Base-by-base conservation (phyloP, 2,113 vertebrate genomes). In the Tauraco erythrolophus region DNA sequence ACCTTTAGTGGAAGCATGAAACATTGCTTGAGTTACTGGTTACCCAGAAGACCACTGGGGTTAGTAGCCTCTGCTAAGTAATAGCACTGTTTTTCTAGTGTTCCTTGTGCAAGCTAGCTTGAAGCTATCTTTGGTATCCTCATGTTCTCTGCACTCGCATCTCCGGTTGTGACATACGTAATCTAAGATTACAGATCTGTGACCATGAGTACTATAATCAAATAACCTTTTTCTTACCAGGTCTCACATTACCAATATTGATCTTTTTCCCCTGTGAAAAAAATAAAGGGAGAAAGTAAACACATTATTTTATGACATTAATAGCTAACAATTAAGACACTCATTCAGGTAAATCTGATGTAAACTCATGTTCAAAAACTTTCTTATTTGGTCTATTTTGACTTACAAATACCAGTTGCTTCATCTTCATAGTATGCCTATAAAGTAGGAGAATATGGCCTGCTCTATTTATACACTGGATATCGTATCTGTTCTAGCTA, bases 381-480 rank as follows among this genome's bases (percentile, higher is more conserved):
- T 76, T 68, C 43, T 80, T 65, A 56, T 84, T 84, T 89, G 69
- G n/a, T 9, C 1, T n/a, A 11, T 37, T 92, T 94, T 78, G n/a
- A 78, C 27, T 75, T 89, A 75, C 13, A 53, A 78, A 57, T 77
- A 50, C 7, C 30, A 68, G 16, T 89, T 89, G 13, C 43, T 82
- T 27, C 19, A 60, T 85, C 33, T 75, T 79, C 27, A 30, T 54
- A 33, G 33, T 41, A 51, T 23, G 11, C 61, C 46, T 61, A 7
- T 60, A 21, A 89, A 39, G 3, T 33, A 82, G 61, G 56, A 81
- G 39, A 95, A 41, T n/a, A n/a, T 33, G 22, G 5, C 39, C 62
- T 72, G 23, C 22, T 48, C 0, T 1, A 19, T 56, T 83, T 68
- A 22, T 10, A 51, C 14, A 39, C 0, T 0, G 13, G 27, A 27